phyloP scores from a whole-genome alignment of 2,797 vertebrate species.

The Rachycentron canadum region DNA sequence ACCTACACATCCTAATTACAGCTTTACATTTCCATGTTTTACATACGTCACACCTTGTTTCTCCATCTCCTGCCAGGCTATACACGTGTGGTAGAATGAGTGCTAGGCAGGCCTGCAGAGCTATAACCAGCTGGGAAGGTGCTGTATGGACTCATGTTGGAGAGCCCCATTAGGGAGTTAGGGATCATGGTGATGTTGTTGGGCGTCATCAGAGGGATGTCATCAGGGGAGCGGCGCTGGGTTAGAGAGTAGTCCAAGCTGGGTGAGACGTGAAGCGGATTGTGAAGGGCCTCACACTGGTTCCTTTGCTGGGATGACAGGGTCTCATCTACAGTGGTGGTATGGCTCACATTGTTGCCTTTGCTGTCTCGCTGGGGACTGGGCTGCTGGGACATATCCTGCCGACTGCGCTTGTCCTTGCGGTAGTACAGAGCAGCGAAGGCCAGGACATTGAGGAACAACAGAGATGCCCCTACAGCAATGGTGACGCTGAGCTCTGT shows the following conservation, averaged over 20 bases:
- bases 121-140: conserved; percentile 97
- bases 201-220: conserved; percentile 95
- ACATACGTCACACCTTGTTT: conserved; percentile 39
- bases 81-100: conserved; percentile 98
- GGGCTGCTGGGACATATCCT: conserved; percentile 93
- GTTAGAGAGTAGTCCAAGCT: conserved; percentile 94
- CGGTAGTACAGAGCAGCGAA: conserved; percentile 99
- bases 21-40: conserved; percentile 70
- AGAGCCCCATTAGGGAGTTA: conserved; percentile 96
- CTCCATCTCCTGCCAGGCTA: conserved; percentile 80
- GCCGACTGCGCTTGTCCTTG: conserved; percentile 95
- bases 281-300: conserved; percentile 90
- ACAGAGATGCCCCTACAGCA: conserved; percentile 95
- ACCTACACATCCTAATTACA: conserved; percentile 81
- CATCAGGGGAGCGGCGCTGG: conserved; percentile 95
- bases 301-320: conserved; percentile 90
- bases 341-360: conserved; percentile 89
- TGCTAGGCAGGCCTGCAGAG: conserved; percentile 95
- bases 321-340: conserved; percentile 88
- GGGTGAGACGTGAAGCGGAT: conserved; percentile 90
- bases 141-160: conserved; percentile 98
- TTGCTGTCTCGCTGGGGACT: conserved; percentile 91
- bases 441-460: conserved; percentile 98
- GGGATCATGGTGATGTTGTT: conserved; percentile 99
- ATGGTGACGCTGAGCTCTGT: conserved; percentile 99